Conservation (phyloP, 2,797 vertebrate genomes). For the Pitangus sulphuratus region DNA sequence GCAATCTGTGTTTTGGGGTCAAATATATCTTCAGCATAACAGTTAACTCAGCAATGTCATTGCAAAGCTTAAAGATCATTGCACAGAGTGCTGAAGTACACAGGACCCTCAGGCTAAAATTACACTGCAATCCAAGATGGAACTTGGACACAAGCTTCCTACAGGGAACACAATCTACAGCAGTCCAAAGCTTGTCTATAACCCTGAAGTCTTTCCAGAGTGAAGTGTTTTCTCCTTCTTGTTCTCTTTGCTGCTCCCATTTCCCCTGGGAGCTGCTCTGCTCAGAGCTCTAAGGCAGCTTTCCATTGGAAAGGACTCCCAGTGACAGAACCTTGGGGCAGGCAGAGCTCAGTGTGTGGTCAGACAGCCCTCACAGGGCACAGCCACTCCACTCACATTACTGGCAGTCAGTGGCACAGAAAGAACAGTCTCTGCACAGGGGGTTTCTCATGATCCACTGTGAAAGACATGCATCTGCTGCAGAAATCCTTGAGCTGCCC, state of each 20-base stretch:
- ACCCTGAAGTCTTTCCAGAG: not conserved
- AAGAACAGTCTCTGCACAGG: not conserved
- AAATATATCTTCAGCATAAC: not conserved
- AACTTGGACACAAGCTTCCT: not conserved
- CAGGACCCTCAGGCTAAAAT: not conserved
- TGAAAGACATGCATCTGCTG: not conserved
- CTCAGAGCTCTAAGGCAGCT: conserved; percentile 2
- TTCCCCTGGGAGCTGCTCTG: not conserved
- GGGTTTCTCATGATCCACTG: not conserved
- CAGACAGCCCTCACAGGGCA: not conserved
- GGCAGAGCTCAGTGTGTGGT: not conserved
- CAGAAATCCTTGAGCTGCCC: not conserved
- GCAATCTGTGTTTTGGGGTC: not conserved
- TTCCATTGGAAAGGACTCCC: not conserved
- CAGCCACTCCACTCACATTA: not conserved
- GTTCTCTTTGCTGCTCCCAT: not conserved
- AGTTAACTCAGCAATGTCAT: not conserved
- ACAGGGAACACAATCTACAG: not conserved
- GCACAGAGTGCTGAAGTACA: not conserved
- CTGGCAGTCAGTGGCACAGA: not conserved
- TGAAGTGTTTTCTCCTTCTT: not conserved
- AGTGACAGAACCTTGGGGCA: not conserved
- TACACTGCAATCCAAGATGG: not conserved
- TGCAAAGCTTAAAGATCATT: not conserved
- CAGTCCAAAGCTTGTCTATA: not conserved